phyloP scores from a whole-genome alignment of 2,113 vertebrate genomes.

The Antigone vipio region DNA sequence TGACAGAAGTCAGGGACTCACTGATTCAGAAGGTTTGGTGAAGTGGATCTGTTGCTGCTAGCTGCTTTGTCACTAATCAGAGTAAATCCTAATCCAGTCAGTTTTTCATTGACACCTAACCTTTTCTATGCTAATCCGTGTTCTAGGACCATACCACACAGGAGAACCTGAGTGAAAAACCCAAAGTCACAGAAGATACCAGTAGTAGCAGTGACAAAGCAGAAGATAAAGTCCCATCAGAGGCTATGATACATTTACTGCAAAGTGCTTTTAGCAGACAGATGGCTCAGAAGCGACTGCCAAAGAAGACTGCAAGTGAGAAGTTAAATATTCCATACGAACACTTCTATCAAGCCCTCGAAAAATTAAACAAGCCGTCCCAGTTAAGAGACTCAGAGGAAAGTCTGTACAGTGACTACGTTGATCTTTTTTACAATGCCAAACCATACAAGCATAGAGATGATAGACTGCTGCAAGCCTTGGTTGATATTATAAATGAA shows the following conservation, averaged over 20 bases:
- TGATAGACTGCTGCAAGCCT: slow-evolving; percentile 89
- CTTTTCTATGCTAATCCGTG: background rate
- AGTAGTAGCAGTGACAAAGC: background rate
- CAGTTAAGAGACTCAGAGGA: slow-evolving; percentile 76
- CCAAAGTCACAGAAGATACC: background rate
- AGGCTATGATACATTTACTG: slow-evolving; percentile 85
- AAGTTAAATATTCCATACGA: slow-evolving; percentile 78
- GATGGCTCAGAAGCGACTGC: slow-evolving; percentile 55
- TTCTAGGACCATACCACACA: slow-evolving; percentile 78
- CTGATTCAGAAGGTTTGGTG: background rate
- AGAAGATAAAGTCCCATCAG: slow-evolving; percentile 55
- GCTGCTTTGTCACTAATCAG: background rate
- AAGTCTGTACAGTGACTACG: slow-evolving; percentile 87
- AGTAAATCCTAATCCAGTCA: background rate
- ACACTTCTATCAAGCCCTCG: slow-evolving; percentile 86
- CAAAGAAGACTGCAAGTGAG: slow-evolving; percentile 60
- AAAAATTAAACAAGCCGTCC: slow-evolving; percentile 84
- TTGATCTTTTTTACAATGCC: slow-evolving; percentile 87
- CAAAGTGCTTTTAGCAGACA: slow-evolving; percentile 88
- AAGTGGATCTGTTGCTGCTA: background rate
- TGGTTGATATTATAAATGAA: slow-evolving; percentile 86
- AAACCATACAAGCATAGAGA: slow-evolving; percentile 93
- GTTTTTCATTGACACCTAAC: background rate
- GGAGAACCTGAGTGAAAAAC: slow-evolving; percentile 44
- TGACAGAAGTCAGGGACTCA: background rate